Conservation (phyloP, 2,888 invertebrate species). For the Rambutsinella grinnellia region DNA sequence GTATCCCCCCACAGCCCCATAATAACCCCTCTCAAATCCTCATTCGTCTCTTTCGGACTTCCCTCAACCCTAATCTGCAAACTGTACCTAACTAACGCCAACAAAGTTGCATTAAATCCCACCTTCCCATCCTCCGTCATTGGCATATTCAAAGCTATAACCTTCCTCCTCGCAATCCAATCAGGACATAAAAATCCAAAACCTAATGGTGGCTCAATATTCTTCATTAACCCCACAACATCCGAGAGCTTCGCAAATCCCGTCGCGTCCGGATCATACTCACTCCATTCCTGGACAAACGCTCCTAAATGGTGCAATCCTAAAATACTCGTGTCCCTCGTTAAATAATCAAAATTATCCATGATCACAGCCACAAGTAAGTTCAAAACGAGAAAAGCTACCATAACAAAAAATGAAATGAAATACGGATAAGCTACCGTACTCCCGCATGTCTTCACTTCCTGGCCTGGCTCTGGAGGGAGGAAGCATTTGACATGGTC, state of each 20-base stretch:
- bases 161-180: conserved; percentile 75
- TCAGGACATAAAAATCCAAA: conserved; percentile 77
- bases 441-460: conserved; percentile 70
- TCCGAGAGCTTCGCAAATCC: conserved; percentile 76
- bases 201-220: conserved; percentile 76
- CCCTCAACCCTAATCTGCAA: conserved; percentile 74
- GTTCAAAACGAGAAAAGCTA: conserved; percentile 76
- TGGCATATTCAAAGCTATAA: conserved; percentile 78
- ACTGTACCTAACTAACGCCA: conserved; percentile 75
- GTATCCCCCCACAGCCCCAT: conserved; percentile 72
- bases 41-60: conserved; percentile 75
- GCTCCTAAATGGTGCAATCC: conserved; percentile 77
- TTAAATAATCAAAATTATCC: conserved; percentile 77
- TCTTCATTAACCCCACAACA: conserved; percentile 75
- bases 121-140: no score
- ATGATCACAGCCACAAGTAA: conserved; percentile 77
- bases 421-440: conserved; percentile 75
- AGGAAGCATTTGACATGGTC: conserved; percentile 62
- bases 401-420: conserved; percentile 76
- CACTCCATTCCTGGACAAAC: conserved; percentile 76
- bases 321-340: conserved; percentile 77
- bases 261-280: conserved; percentile 77
- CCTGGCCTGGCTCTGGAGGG: not conserved
- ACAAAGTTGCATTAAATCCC: conserved; percentile 77
- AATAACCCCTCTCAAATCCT: conserved; percentile 74